Conservation (phyloP, 1,140 invertebrate genomes). For the Ericerus pela region DNA sequence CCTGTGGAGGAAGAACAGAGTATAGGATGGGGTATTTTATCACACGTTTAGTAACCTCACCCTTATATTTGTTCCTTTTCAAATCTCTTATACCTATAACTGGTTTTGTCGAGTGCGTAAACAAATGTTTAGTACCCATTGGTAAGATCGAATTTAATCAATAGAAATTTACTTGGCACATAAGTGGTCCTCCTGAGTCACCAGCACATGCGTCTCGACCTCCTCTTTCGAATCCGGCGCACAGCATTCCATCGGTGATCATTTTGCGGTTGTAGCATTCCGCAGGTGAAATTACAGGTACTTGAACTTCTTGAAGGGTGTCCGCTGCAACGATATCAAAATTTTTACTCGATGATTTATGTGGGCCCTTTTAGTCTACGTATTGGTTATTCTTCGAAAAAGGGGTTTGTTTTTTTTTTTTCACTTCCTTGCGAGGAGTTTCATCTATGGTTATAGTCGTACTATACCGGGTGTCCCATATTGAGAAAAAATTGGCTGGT, state of each 20-base stretch:
- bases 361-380: not conserved
- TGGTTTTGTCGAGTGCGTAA: too few species aligned
- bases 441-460: too few species aligned
- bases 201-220: conserved; percentile 70
- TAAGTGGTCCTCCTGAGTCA: conserved; percentile 73
- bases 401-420: too few species aligned
- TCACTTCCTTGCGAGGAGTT: too few species aligned
- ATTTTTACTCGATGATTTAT: not conserved
- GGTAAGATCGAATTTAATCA: not conserved
- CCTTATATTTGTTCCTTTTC: too few species aligned
- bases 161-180: conserved; percentile 38
- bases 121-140: not conserved
- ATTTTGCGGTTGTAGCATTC: conserved; percentile 63
- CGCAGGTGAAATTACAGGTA: conserved; percentile 63
- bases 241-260: conserved; percentile 79
- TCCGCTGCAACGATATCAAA: conserved; percentile 42
- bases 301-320: conserved; percentile 67
- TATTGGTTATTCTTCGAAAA: too few species aligned
- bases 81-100: too few species aligned
- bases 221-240: conserved; percentile 59
- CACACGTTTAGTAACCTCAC: not conserved
- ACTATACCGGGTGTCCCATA: too few species aligned
- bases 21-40: too few species aligned
- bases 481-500: too few species aligned
- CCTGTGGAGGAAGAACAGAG: too few species aligned